These are phyloP conservation scores for Sinocyclocheilus rhinocerous DNA, from an alignment of 2,113 vertebrate species.

Conservation along the genomic window DNA sequence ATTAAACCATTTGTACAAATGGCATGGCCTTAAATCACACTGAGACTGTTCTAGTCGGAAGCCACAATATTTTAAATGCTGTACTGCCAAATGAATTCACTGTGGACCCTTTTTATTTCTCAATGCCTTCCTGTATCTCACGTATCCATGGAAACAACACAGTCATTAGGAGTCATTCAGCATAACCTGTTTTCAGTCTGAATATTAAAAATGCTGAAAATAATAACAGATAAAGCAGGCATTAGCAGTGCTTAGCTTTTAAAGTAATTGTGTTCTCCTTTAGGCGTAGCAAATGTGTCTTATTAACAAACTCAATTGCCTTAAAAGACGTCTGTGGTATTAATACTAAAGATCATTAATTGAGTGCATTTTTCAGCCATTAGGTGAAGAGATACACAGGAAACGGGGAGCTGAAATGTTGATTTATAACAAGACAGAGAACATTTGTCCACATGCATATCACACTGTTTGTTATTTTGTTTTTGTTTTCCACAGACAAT, in stretches of 20 bases:
- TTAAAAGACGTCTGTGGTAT: conserved; percentile 40
- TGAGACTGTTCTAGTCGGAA: neutral
- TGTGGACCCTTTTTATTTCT: conserved; percentile 26
- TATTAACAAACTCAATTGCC: conserved; percentile 42
- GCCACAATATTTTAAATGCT: conserved; percentile 26
- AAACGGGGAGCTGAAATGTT: conserved; percentile 5
- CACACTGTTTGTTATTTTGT: neutral
- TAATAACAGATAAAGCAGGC: conserved; percentile 47
- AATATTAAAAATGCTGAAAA: conserved; percentile 49
- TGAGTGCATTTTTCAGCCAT: conserved; percentile 38
- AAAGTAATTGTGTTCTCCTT: conserved; percentile 53
- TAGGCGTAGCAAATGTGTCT: conserved; percentile 38
- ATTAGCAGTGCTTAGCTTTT: conserved; percentile 51
- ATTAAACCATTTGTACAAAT: neutral
- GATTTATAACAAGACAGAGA: conserved; percentile 13
- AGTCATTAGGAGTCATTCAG: conserved; percentile 53
- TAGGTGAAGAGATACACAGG: conserved; percentile 29
- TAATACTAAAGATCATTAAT: conserved; percentile 48
- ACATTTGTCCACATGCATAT: neutral
- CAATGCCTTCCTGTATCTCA: conserved; percentile 49
- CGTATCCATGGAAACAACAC: conserved; percentile 63
- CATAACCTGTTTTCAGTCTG: conserved; percentile 50
- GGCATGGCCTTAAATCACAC: neutral
- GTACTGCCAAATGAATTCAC: conserved; percentile 47
- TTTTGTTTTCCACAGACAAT: conserved; percentile 72